phyloP scores from a whole-genome alignment of 2,888 invertebrate species.

The Netelia fuscicornis region DNA sequence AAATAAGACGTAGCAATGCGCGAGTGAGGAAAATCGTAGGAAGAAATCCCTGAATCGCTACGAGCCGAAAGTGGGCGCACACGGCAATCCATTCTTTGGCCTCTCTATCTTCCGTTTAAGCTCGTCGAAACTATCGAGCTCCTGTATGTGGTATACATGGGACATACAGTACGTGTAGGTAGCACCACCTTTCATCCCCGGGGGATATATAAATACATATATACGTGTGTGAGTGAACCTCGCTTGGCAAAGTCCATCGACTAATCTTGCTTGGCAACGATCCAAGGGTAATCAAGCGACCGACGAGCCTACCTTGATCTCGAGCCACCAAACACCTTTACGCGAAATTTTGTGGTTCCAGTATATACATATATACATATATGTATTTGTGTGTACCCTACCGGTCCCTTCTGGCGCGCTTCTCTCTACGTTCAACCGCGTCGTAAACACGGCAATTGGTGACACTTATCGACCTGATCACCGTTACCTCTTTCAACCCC shows the following conservation, averaged over 20 bases:
- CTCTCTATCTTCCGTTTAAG: constrained; percentile 40
- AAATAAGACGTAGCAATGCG: background rate
- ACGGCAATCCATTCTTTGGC: constrained; percentile 51
- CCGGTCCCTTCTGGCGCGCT: background rate
- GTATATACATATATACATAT: background rate
- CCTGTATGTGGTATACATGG: background rate
- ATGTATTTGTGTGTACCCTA: background rate
- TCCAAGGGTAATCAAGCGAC: constrained; percentile 72
- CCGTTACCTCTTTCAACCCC: background rate
- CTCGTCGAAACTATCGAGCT: constrained; percentile 21
- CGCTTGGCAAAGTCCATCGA: constrained; percentile 67
- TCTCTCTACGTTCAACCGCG: background rate
- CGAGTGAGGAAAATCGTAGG: background rate
- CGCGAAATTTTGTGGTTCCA: constrained; percentile 46
- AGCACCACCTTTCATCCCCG: background rate
- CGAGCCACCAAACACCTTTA: constrained; percentile 50
- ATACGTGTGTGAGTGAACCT: background rate
- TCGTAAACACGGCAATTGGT: constrained; percentile 54
- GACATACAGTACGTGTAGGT: background rate
- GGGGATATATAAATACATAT: background rate
- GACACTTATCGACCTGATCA: constrained; percentile 50
- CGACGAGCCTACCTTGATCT: constrained; percentile 60
- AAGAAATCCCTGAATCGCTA: background rate
- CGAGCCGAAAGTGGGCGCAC: constrained; percentile 27
- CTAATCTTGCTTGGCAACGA: constrained; percentile 73